A percentile compares a stretch with the other conserved stretches of the same genome.
Evolutionary conservation across 2,797 vertebrate genomes (phyloP).

Genomic region (Microctenopoma lineatum): DNA sequence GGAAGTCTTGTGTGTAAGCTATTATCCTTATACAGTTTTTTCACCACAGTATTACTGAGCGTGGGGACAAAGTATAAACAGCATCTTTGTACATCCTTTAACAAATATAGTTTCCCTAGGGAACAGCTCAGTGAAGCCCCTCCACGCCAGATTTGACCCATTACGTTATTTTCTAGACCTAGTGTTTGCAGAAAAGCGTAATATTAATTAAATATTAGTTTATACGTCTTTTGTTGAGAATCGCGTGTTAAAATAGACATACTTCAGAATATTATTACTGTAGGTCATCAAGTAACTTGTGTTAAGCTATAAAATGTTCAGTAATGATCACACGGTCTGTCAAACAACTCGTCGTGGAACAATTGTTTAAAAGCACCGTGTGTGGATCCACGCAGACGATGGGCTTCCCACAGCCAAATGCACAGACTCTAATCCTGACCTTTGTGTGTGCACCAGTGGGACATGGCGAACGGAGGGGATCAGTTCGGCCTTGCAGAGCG

Average conservation of each 20-base stretch:
- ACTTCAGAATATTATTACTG: neutral
- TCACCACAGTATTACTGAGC: constrained; percentile 4
- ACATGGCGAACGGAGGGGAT: constrained; percentile 93
- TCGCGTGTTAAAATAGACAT: neutral
- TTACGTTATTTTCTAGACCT: no score
- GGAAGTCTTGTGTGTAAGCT: neutral
- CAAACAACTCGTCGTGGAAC: neutral
- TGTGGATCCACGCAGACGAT: neutral
- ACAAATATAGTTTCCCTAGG: neutral
- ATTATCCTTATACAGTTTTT: constrained; percentile 8
- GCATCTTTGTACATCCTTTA: neutral
- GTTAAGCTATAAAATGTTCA: neutral
- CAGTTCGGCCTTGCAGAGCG: constrained; percentile 88
- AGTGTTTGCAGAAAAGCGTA: neutral
- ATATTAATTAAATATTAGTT: neutral
- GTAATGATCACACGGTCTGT: neutral
- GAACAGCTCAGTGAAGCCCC: neutral
- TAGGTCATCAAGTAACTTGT: neutral
- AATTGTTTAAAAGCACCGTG: neutral
- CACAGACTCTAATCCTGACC: neutral
- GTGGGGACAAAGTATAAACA: no score
- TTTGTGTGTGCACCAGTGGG: constrained; percentile 45
- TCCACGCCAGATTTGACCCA: no score
- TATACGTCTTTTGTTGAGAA: neutral
- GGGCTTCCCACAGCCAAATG: neutral